Conservation (phyloP, 1,140 invertebrate genomes). For the Drosophila cardini region DNA sequence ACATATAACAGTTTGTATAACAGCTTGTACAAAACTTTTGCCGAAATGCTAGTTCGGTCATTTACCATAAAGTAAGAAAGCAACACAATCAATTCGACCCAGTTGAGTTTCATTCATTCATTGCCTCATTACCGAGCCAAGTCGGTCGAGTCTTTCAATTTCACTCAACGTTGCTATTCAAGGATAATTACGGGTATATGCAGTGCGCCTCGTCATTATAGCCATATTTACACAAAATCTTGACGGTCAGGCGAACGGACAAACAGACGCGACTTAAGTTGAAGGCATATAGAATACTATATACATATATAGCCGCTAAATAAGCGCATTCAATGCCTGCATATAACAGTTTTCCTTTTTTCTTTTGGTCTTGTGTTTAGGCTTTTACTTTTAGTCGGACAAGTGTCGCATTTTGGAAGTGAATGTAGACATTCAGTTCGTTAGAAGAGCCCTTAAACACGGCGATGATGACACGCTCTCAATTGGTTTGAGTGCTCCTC, state of each 20-base stretch:
- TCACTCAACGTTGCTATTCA: conserved; percentile 29
- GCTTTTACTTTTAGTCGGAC: conserved; percentile 8
- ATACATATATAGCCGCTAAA: conserved; percentile 31
- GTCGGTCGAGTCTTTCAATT: conserved; percentile 3
- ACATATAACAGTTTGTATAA: conserved; percentile 9
- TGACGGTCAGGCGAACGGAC: conserved; percentile 9
- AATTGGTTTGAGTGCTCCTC: conserved; percentile 47
- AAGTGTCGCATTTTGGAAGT: conserved; percentile 24
- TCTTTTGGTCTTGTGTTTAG: background rate
- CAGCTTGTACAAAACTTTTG: background rate
- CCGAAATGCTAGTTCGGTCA: conserved; percentile 3
- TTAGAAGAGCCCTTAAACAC: conserved; percentile 22
- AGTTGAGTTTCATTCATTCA: conserved; percentile 34
- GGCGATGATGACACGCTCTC: conserved; percentile 49
- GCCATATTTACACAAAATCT: conserved; percentile 54
- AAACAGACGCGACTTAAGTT: background rate
- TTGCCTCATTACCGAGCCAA: conserved; percentile 20
- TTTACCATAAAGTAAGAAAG: conserved; percentile 1
- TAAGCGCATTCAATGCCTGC: conserved; percentile 41
- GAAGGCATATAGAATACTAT: background rate
- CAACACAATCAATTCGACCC: conserved; percentile 28
- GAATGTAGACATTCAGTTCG: conserved; percentile 26
- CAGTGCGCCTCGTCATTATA: conserved; percentile 36
- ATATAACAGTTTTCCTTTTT: conserved; percentile 12
- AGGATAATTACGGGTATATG: conserved; percentile 35